Conservation (phyloP, 53 echinoderm and acorn worm species). For the Temnopleurus reevesii region DNA sequence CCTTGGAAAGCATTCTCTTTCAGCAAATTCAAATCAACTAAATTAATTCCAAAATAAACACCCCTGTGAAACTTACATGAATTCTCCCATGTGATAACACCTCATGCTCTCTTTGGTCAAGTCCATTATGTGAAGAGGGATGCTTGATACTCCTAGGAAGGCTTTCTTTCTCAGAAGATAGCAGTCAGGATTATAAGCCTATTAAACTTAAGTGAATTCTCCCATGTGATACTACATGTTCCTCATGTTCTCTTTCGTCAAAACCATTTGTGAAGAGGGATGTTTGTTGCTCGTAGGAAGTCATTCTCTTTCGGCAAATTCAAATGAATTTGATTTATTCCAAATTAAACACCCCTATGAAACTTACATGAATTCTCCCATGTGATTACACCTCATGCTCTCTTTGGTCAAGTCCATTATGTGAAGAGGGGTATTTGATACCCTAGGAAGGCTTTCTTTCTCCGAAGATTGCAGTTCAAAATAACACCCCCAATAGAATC, state of each 20-base stretch:
- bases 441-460: no score
- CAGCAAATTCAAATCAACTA: no score
- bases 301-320: no score
- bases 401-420: slow-evolving; percentile 68
- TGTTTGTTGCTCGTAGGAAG: no score
- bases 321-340: no score
- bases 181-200: neutral
- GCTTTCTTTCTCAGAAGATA: no score
- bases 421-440: neutral
- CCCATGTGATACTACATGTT: slow-evolving; percentile 5
- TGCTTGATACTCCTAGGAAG: no score
- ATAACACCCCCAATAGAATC: neutral
- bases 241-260: neutral
- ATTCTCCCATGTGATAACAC: slow-evolving; percentile 52
- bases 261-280: slow-evolving; percentile 36
- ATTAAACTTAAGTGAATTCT: neutral
- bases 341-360: no score
- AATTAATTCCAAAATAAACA: no score
- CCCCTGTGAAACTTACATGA: neutral
- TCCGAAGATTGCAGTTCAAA: no score
- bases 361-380: neutral
- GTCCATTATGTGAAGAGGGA: slow-evolving; percentile 53
- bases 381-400: slow-evolving; percentile 63
- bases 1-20: no score
- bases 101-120: slow-evolving; percentile 64